phyloP scores from a whole-genome alignment of 2,888 invertebrate genomes.

The Pollenia labialis region DNA sequence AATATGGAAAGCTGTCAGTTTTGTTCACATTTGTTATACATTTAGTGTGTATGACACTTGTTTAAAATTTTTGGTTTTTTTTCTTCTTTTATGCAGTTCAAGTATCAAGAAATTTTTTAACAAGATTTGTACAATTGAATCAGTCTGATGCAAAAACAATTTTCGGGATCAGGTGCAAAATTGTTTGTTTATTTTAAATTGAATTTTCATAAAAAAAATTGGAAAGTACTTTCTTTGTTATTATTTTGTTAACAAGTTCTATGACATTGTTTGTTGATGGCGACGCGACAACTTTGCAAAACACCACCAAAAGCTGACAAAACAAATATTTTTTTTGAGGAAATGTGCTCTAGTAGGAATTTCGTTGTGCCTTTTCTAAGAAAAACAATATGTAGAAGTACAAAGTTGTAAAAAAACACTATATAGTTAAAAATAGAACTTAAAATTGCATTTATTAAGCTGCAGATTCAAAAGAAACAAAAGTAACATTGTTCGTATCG shows the following conservation, averaged over 20 bases:
- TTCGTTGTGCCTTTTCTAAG: not conserved
- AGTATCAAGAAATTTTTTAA: constrained; percentile 37
- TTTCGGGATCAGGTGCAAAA: constrained; percentile 76
- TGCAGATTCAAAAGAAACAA: constrained; percentile 26
- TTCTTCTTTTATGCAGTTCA: not conserved
- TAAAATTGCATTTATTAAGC: constrained; percentile 55
- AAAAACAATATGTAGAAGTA: not conserved
- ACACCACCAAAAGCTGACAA: not conserved
- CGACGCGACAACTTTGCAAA: constrained; percentile 2
- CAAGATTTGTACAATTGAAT: constrained; percentile 38
- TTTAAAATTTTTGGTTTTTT: constrained; percentile 11
- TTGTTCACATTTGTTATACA: constrained; percentile 3
- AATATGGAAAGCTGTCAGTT: not conserved
- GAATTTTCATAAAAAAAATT: constrained; percentile 68
- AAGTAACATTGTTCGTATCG: not conserved
- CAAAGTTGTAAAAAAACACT: constrained; percentile 4
- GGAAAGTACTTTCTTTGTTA: constrained; percentile 25
- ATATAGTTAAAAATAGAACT: constrained; percentile 46
- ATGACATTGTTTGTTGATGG: constrained; percentile 47
- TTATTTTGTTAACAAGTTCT: constrained; percentile 61
- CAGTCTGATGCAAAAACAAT: constrained; percentile 28
- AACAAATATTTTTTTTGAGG: constrained; percentile 36
- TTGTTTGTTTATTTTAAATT: constrained; percentile 75
- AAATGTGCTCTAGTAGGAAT: not conserved
- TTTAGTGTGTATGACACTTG: constrained; percentile 62